Base-by-base conservation (phyloP, 2,888 invertebrate genomes). In the Drosophila lutescens region DNA sequence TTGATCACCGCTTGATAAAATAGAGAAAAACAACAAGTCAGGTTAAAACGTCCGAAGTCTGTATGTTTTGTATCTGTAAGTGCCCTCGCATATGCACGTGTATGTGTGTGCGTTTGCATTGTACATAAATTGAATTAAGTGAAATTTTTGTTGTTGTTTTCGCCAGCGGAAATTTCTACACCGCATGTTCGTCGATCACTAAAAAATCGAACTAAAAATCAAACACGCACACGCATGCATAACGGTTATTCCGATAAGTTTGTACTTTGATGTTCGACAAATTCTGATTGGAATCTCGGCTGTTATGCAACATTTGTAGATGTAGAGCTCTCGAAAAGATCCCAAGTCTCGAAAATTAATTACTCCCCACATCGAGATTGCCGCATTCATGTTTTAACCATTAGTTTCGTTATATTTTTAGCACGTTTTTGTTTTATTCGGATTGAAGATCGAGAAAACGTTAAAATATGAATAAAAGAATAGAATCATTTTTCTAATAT, bases 1-100 rank as follows among this genome's bases (percentile, higher is more conserved):
- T 84, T 79, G 79, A 81, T 79, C 77, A 81, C 69, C 71, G 72
- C 81, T 81, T 84, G 79, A 84, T 81, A 80, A 77, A 79, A 61
- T 65, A 59, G 61, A 59, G 54, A 71, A 68, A 72, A 58, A 67
- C 55, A 77, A 76, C 59, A 76, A 53, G 57, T 66, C 68, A 61
- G 54, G 61, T 70, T 58, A 41, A 74, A 44, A 41, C 44, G 60
- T n/a, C 38, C 38, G n/a, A 47, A 30, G 40, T 59, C 15, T 38
- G 44, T 44, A 30, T 38, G 23, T 49, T 49, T 47, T 49, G 13
- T 49, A 49, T 49, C 49, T 49, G 49, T 49, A 49, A 49, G 49
- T 49, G 49, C 32, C 49, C 49, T 34, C 17, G 34, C 30, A 17
- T 34, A 12, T 49, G 43, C 12, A 17, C 44, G 23, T 12, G 34